Base-by-base conservation (phyloP, 2,888 invertebrate species). In the Calameuta idolon region DNA sequence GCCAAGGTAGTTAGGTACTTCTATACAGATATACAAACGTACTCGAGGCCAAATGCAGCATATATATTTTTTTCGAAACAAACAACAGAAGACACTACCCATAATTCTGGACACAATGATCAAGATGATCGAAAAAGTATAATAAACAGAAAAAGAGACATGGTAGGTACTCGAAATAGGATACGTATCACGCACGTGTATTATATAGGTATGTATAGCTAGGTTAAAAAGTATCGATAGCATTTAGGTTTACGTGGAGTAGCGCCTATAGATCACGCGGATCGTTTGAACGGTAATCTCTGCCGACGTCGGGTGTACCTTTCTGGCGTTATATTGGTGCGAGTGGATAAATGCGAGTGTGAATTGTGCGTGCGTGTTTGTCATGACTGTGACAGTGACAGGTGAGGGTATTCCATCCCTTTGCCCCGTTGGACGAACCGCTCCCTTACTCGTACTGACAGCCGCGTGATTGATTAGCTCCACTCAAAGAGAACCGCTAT, bases 401-500 rank as follows among this genome's bases (percentile, higher is more conserved):
- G 86, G 86, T 86, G 86, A 87, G 86, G 81, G 82, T 81, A 81
- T 79, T 76, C 77, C 55, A 30, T 55, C 75, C 75, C 40, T 31
- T 31, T 68, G 34, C 69, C 74, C n/a, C 75, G 75, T 75, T 68
- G 37, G 34, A 55, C 75, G 34, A 69, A 76, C 78, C 78, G 76
- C 69, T 73, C 79, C 75, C 78, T 82, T 75, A 79, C 76, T 69
- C 78, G 75, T 74, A 79, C 75, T 83, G 88, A 88, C 87, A 88
- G 85, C 82, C 81, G 77, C 79, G 82, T 88, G 87, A 88, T 87
- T 85, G 88, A 88, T 87, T 81, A 82, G 84, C 76, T 79, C 74
- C 76, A 78, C 82, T 87, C 87, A 88, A 88, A 88, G 85, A 77
- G 81, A 76, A 80, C 88, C 88, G 88, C 88, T 88, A 86, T 87